Evolutionary conservation across 2,888 invertebrate species (phyloP).

Genomic region (Dicranocentrus wangi): DNA sequence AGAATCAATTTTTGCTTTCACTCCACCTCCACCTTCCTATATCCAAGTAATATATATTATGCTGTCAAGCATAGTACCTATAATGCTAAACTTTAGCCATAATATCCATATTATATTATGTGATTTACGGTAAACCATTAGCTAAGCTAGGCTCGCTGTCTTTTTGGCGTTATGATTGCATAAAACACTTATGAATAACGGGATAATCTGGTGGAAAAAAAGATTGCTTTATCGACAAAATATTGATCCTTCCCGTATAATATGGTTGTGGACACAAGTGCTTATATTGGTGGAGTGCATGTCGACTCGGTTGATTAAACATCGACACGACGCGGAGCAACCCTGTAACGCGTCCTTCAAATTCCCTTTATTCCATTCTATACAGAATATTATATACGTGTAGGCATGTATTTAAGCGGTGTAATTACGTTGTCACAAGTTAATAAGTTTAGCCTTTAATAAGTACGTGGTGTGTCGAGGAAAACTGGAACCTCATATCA

Average conservation of each 20-base stretch:
- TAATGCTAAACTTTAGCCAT: no score
- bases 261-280: neutral
- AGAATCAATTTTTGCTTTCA: constrained; percentile 6
- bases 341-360: neutral
- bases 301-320: no score
- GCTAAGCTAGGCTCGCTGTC: neutral
- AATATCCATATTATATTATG: no score
- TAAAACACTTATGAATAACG: neutral
- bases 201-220: no score
- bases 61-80: neutral
- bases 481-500: no score
- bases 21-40: no score
- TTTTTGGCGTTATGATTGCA: neutral
- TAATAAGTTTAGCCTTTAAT: no score
- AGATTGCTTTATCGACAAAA: neutral
- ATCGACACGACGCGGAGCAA: neutral
- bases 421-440: no score
- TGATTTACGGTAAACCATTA: neutral
- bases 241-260: neutral
- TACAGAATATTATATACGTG: neutral
- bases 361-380: neutral
- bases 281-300: no score
- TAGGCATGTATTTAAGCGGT: neutral
- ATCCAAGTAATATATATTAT: neutral
- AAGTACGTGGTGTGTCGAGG: no score